A percentile compares a stretch with the other conserved stretches of the same genome.
These are phyloP conservation scores for Lasius fuliginosus DNA, from an alignment of 2,888 invertebrate genomes.

Conservation along the genomic window DNA sequence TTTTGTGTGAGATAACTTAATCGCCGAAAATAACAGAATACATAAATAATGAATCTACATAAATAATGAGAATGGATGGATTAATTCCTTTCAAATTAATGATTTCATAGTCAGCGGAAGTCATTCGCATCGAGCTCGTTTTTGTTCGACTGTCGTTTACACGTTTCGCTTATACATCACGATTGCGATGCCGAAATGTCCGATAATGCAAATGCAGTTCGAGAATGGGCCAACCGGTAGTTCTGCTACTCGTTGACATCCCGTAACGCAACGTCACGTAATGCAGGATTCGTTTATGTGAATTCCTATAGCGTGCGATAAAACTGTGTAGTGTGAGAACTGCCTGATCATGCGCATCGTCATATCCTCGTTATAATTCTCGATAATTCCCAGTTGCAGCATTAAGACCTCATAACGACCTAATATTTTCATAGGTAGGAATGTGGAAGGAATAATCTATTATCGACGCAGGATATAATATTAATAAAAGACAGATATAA, in stretches of 20 bases:
- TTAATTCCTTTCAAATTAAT: not conserved
- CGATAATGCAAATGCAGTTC: not conserved
- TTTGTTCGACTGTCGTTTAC: not conserved
- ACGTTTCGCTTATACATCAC: not conserved
- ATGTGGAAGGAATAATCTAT: no score
- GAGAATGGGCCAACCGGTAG: not conserved
- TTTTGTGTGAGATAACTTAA: no score
- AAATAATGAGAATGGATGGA: constrained; percentile 1
- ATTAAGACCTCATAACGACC: no score
- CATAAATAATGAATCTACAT: not conserved
- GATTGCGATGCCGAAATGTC: not conserved
- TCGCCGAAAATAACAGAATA: not conserved
- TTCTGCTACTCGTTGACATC: not conserved
- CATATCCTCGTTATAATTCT: not conserved
- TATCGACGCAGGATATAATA: no score
- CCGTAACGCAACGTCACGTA: not conserved
- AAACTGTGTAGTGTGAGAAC: not conserved
- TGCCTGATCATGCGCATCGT: not conserved
- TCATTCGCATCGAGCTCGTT: not conserved
- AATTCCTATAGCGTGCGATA: not conserved
- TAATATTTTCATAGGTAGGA: no score
- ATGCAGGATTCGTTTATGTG: not conserved
- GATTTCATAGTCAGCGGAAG: not conserved
- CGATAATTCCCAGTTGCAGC: no score
- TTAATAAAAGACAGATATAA: no score